Base-by-base conservation (phyloP, 2,888 invertebrate genomes). In the Tanypteryx hageni region DNA sequence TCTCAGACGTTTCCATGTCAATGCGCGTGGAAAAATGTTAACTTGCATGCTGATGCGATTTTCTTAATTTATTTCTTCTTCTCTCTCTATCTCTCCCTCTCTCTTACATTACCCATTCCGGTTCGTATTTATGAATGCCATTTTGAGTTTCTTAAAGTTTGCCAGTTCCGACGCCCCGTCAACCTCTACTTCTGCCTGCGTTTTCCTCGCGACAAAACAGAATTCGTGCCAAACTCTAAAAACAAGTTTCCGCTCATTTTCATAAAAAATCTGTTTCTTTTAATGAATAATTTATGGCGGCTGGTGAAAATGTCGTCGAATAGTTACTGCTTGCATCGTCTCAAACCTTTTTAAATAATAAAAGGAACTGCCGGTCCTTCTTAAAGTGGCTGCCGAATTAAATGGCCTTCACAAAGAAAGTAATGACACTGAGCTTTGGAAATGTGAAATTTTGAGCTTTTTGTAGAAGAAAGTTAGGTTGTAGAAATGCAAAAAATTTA, bases 11-110 rank as follows among this genome's bases (percentile, higher is more conserved):
- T 83, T 56, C 18, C 44, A 83, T 83, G 83, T 83, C 83, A 83
- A 83, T 83, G 83, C n/a, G 83, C 57, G 83, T 56, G 56, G 83
- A 83, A 83, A 83, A 83, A 83, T 83, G 56, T 83, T 44, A n/a
- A 83, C 83, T 83, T n/a, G 83, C 83, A 57, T 56, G 57, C 44
- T 44, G 44, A 44, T 44, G 83, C 10, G 83, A 16, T 11, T 57
- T 83, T 18, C 57, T 83, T n/a, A 83, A 57, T 83, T 83, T 83
- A 83, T 83, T 83, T 83, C 83, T 56, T 57, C 83, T 56, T n/a
- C 56, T 57, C 83, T 56, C 83, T 57, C 83, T 27, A 18, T 83
- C 57, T n/a, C 83, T n/a, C 57, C 56, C 57, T 83, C 57, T n/a
- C 56, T 57, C 56, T 83, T 57, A 57, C 56, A n/a, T 83, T 56